These are phyloP conservation scores for Cephalotes varians DNA, from an alignment of 2,888 invertebrate species.

Conservation along the genomic window DNA sequence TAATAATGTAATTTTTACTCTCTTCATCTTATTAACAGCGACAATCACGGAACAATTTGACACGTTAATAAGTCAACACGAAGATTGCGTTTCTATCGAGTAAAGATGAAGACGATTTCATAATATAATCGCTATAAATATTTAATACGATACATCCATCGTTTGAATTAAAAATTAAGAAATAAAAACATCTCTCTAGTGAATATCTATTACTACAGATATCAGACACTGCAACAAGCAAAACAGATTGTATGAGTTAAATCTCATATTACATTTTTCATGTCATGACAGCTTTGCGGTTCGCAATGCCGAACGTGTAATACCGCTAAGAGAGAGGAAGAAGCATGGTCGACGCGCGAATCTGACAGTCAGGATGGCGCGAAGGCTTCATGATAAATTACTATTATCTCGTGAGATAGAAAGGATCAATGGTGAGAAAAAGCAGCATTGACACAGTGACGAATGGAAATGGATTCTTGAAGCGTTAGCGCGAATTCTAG, in stretches of 20 bases:
- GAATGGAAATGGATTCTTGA: conserved; percentile 57
- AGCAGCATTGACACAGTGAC: conserved; percentile 34
- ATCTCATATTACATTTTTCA: conserved; percentile 36
- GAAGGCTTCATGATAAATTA: conserved; percentile 48
- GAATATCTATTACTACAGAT: neutral
- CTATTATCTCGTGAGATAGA: conserved; percentile 48
- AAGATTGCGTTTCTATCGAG: neutral
- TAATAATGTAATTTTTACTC: conserved; percentile 20
- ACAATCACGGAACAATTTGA: conserved; percentile 1
- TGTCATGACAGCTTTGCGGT: conserved; percentile 45
- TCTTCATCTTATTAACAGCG: conserved; percentile 1
- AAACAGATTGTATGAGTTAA: conserved; percentile 28
- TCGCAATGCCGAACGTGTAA: conserved; percentile 16
- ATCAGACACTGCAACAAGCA: conserved; percentile 4
- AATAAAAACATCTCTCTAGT: neutral
- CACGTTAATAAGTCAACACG: conserved; percentile 12
- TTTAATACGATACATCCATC: neutral
- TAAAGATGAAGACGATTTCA: neutral
- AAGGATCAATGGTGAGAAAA: conserved; percentile 37
- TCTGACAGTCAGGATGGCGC: conserved; percentile 39
- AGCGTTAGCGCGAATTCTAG: conserved; percentile 43
- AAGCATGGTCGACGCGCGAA: conserved; percentile 39
- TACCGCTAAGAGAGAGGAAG: neutral
- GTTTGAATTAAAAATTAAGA: neutral
- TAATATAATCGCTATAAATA: neutral